Evolutionary conservation across 2,113 vertebrate genomes (phyloP).

Genomic region (Gallinago jamesoni): DNA sequence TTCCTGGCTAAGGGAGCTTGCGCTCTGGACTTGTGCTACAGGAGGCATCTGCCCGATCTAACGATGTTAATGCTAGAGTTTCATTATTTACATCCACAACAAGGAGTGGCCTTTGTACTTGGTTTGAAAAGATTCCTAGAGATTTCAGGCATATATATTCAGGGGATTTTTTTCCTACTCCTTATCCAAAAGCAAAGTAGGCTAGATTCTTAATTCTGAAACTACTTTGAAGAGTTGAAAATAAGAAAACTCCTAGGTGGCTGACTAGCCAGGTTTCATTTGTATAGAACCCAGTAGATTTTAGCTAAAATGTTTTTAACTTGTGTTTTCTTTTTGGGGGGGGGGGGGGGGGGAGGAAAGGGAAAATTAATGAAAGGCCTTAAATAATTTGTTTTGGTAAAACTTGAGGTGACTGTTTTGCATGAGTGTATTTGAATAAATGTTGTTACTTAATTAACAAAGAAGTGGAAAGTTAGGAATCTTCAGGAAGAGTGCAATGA

Average conservation of each 20-base stretch:
- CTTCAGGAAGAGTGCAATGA: neutral
- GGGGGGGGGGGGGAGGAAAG: rapidly evolving
- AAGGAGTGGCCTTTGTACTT: neutral
- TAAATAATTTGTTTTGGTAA: neutral
- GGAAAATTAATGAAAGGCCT: neutral
- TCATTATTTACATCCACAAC: neutral
- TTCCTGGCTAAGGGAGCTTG: neutral
- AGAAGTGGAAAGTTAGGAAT: neutral
- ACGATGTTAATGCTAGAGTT: neutral
- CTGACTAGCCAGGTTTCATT: neutral
- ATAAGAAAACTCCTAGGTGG: neutral
- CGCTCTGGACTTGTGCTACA: neutral
- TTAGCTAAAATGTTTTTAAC: neutral
- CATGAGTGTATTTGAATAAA: neutral
- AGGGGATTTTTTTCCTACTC: neutral
- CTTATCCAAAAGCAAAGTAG: neutral
- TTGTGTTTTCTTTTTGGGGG: neutral
- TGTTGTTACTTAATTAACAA: neutral
- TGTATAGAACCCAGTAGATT: neutral
- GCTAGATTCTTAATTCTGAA: neutral
- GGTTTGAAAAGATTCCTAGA: neutral
- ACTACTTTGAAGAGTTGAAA: neutral
- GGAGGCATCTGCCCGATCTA: neutral
- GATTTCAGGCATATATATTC: neutral
- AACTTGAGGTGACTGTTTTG: neutral